Percentiles rank a stretch among this genome's conserved stretches.
Conservation (phyloP, 2,797 vertebrate species). For the Phrynocephalus vlangalii region DNA sequence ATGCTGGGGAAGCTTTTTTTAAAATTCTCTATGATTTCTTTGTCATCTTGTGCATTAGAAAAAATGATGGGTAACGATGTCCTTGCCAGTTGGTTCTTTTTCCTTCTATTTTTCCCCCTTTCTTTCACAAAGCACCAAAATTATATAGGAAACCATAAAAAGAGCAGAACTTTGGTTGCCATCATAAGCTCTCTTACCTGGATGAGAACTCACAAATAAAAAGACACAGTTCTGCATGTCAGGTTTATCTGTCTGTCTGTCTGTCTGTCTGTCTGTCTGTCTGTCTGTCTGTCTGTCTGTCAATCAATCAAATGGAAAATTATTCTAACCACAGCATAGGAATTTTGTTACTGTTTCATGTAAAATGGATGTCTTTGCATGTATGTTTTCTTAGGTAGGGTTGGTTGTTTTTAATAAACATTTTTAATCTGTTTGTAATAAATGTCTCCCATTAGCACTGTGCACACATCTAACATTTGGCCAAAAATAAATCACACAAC, state of each 20-base stretch:
- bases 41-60: neutral
- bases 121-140: neutral
- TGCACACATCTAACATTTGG: too few relatives aligned
- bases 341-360: neutral
- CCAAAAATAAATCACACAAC: neutral
- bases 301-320: neutral
- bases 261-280: too few relatives aligned
- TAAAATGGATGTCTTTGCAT: neutral
- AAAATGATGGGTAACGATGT: neutral
- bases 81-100: neutral
- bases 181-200: neutral
- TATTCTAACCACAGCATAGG: neutral
- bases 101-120: neutral
- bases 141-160: neutral
- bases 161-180: neutral
- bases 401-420: neutral
- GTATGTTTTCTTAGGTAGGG: neutral
- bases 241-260: neutral
- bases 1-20: neutral
- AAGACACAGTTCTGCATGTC: neutral
- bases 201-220: neutral
- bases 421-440: too few relatives aligned
- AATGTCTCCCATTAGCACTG: neutral
- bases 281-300: too few relatives aligned
- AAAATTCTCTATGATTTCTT: neutral